Conservation (phyloP, 2,888 invertebrate species). For the Caenorhabditis plicata region DNA sequence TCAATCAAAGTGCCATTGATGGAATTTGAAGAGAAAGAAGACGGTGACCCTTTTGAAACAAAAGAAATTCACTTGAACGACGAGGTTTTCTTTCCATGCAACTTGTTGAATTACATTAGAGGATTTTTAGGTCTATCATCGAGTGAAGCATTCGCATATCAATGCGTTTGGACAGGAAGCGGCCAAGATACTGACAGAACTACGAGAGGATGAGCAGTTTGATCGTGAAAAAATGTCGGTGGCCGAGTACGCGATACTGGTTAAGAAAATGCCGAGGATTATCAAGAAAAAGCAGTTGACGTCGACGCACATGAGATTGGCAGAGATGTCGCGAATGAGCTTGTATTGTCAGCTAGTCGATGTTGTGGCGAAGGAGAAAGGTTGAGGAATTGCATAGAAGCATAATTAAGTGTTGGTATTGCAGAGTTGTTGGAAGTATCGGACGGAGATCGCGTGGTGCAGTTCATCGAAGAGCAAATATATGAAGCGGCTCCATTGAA, state of each 20-base stretch:
- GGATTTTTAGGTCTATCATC: slow-evolving; percentile 34
- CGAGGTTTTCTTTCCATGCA: slow-evolving; percentile 21
- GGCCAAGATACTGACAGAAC: slow-evolving; percentile 42
- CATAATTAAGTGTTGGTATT: slow-evolving; percentile 5
- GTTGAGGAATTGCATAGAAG: neutral
- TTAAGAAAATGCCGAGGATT: slow-evolving; percentile 48
- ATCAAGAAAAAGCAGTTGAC: slow-evolving; percentile 40
- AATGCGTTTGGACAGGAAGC: slow-evolving; percentile 44
- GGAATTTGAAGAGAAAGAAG: slow-evolving; percentile 30
- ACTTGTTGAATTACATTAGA: neutral
- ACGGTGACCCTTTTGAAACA: slow-evolving; percentile 30
- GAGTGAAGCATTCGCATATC: slow-evolving; percentile 48
- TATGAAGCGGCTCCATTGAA: slow-evolving; percentile 68
- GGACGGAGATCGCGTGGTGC: slow-evolving; percentile 84
- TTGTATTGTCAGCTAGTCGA: slow-evolving; percentile 35
- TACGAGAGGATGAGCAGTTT: slow-evolving; percentile 46
- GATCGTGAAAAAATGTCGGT: slow-evolving; percentile 45
- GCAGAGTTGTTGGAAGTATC: slow-evolving; percentile 84
- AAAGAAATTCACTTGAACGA: slow-evolving; percentile 51
- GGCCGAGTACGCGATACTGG: slow-evolving; percentile 45
- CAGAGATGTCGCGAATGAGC: slow-evolving; percentile 35
- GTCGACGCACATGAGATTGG: slow-evolving; percentile 38
- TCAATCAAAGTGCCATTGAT: slow-evolving; percentile 39
- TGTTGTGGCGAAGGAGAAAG: slow-evolving; percentile 19
- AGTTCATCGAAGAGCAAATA: slow-evolving; percentile 89